These are phyloP conservation scores for Dendrophyllia cribrosa DNA, from an alignment of 64 coral and sea anemone genomes.

Conservation along the genomic window DNA sequence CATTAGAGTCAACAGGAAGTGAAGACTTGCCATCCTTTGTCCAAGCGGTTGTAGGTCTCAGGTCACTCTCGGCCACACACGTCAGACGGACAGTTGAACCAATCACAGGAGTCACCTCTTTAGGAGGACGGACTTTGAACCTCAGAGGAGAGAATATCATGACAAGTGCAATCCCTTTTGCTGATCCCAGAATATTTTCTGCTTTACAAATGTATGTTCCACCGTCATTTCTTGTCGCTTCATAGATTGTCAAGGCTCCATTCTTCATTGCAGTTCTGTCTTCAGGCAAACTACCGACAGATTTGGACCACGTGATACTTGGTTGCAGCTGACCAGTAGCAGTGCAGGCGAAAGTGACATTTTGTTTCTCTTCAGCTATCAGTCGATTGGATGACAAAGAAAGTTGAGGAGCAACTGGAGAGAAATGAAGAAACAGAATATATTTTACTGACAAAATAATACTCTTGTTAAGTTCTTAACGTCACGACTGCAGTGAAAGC, in stretches of 20 bases:
- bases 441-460: too few species aligned
- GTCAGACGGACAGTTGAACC: neutral
- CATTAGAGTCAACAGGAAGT: too few species aligned
- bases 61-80: neutral
- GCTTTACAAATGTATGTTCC: slow-evolving; percentile 38
- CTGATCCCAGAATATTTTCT: neutral
- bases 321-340: slow-evolving; percentile 29
- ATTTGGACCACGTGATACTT: slow-evolving; percentile 30
- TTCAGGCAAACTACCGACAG: neutral
- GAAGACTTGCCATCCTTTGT: too few species aligned
- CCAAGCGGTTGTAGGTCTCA: too few species aligned
- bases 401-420: slow-evolving; percentile 23
- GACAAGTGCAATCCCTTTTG: neutral
- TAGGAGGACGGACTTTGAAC: neutral
- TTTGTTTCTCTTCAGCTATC: neutral
- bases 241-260: neutral
- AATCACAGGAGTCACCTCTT: too few species aligned
- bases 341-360: neutral
- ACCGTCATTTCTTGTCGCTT: neutral
- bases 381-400: neutral
- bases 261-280: neutral
- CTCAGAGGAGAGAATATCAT: neutral
- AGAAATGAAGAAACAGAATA: neutral
- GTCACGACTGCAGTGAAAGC: too few species aligned
- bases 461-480: too few species aligned